Evolutionary conservation across 2,113 vertebrate genomes (phyloP), one percentile per base, ranked within the genome.

Genomic region (Nibea albiflora): DNA sequence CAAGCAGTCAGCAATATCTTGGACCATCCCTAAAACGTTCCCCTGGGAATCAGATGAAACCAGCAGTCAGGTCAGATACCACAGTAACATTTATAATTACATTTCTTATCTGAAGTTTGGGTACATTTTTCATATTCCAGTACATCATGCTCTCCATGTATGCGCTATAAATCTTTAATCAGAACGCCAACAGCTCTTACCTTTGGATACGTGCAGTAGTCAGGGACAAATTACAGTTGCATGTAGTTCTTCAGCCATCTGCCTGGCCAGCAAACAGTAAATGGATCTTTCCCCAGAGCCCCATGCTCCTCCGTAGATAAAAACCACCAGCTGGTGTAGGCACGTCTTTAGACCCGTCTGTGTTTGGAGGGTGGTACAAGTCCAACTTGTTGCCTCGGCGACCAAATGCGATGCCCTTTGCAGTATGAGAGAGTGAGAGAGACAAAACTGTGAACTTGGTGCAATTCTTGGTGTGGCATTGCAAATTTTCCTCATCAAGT

Each of bases 161-260:
- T n/a, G 56, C 42, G 24, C 28, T 15, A 31, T 22, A 44, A 22
- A 50, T 50, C n/a, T 46, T 26, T 12, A 49, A 20, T 22, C 6
- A 6, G 10, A 62, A 11, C 16, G 19, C 17, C 31, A 17, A 19
- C 5, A 50, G 52, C 22, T 49, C 58, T 56, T 74, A 95, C 95
- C 92, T 95, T 93, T 54, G 95, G 94, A 89, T 92, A 94, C 60
- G 78, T 94, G 76, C 83, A 88, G 89, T 95, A 95, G 89, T 95
- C 95, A 1, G 94, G 94, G 95, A 75, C 95, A 95, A 64, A 95
- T 54, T 19, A 96, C 95, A 6, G 84, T 69, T n/a, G 90, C 90
- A 46, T 73, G 84, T 60, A 95, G 91, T 73, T 95, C 92, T 56
- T 94, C 88, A 54, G 94, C 91, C 90, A 95, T 93, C 60, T 92